These are phyloP conservation scores for Liasis olivaceus DNA, from an alignment of 2,797 vertebrate species.

Conservation along the genomic window DNA sequence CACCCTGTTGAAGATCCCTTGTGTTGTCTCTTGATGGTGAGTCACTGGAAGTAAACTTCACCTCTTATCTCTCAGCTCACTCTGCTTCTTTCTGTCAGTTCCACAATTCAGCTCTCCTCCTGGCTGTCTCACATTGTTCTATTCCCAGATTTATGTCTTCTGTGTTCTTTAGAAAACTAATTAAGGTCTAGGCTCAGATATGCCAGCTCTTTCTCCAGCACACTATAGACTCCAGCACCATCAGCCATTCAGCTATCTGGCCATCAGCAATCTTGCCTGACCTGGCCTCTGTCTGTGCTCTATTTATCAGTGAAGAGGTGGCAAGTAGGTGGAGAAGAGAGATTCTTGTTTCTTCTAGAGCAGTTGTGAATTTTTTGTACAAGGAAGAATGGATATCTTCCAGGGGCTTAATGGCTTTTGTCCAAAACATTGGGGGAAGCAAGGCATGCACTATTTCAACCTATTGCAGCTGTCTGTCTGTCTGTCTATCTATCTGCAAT, in stretches of 20 bases:
- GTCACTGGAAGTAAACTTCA: neutral
- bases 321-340: neutral
- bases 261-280: neutral
- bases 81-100: neutral
- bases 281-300: neutral
- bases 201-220: neutral
- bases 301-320: neutral
- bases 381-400: neutral
- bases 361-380: neutral
- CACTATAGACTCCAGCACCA: neutral
- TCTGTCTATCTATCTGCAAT: neutral
- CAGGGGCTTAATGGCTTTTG: neutral
- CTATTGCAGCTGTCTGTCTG: neutral
- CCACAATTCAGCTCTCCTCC: neutral
- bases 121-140: neutral
- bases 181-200: neutral
- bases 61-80: neutral
- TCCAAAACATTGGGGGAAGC: neutral
- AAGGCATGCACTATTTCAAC: neutral
- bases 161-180: neutral
- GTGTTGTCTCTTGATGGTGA: neutral
- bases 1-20: neutral
- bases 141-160: neutral
- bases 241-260: neutral
- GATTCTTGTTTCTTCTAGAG: neutral